Conservation (phyloP, 2,888 invertebrate genomes). For the Drosophila falleni region DNA sequence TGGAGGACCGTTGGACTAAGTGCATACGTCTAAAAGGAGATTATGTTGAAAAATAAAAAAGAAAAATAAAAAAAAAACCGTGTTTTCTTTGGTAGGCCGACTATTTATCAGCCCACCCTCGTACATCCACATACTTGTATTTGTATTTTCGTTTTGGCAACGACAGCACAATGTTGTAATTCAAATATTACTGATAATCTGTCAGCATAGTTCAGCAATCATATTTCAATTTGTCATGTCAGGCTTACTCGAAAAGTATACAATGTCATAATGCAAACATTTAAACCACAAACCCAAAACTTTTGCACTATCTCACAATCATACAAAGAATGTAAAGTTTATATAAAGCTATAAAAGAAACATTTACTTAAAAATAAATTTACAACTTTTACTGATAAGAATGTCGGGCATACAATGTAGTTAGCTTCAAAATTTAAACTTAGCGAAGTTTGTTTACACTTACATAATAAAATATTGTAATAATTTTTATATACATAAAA, state of each 20-base stretch:
- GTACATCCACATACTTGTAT: background rate
- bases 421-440: background rate
- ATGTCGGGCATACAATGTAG: background rate
- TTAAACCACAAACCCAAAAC: background rate
- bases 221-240: background rate
- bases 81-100: too few species aligned
- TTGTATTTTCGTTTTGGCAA: background rate
- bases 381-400: background rate
- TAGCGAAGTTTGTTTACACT: slow-evolving; percentile 13
- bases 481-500: too few species aligned
- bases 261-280: background rate
- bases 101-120: too few species aligned
- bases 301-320: slow-evolving; percentile 14
- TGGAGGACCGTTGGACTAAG: too few species aligned
- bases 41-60: too few species aligned
- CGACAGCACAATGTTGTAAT: slow-evolving; percentile 3
- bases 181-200: slow-evolving; percentile 6
- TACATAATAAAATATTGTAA: background rate
- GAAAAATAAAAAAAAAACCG: too few species aligned
- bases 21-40: too few species aligned
- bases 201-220: slow-evolving; percentile 2
- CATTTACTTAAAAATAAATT: background rate
- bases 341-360: background rate
- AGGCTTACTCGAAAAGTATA: background rate
- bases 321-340: background rate